Conservation (phyloP, 2,888 invertebrate species). For the Coleophora deauratella region DNA sequence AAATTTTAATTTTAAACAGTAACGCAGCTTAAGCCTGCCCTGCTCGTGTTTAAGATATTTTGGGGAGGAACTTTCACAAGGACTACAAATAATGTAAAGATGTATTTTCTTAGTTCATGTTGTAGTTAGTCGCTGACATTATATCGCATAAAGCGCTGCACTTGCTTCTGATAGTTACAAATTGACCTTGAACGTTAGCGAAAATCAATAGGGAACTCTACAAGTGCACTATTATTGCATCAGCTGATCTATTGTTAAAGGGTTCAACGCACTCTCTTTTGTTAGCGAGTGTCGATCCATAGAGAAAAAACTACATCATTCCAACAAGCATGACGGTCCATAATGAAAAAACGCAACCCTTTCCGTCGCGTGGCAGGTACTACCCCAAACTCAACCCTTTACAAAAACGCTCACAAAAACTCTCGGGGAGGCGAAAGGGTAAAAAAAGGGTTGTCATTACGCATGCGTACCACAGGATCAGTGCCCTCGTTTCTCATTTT, state of each 20-base stretch:
- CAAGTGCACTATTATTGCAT: slow-evolving; percentile 66
- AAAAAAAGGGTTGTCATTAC: slow-evolving; percentile 71
- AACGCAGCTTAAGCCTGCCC: too few species aligned
- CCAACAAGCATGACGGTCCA: slow-evolving; percentile 47
- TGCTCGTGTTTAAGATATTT: too few species aligned
- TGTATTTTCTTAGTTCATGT: too few species aligned
- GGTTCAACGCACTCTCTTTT: slow-evolving; percentile 67
- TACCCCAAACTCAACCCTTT: slow-evolving; percentile 65
- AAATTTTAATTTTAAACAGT: too few species aligned
- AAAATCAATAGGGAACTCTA: slow-evolving; percentile 57
- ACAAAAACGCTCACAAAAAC: slow-evolving; percentile 69
- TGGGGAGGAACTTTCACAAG: too few species aligned
- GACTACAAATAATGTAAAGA: too few species aligned
- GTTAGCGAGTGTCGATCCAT: slow-evolving; percentile 40
- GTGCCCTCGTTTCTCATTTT: slow-evolving; percentile 63
- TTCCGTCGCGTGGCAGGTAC: slow-evolving; percentile 67
- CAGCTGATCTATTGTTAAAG: slow-evolving; percentile 63
- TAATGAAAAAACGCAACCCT: slow-evolving; percentile 67
- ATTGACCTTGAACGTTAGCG: slow-evolving; percentile 52
- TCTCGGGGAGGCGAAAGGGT: slow-evolving; percentile 65
- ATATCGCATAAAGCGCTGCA: too few species aligned
- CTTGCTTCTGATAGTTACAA: neutral
- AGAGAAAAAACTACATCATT: slow-evolving; percentile 51
- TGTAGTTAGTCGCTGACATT: too few species aligned
- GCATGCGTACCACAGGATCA: slow-evolving; percentile 66